Evolutionary conservation across 2,113 vertebrate genomes (phyloP).

Genomic region (Oryzias javanicus): DNA sequence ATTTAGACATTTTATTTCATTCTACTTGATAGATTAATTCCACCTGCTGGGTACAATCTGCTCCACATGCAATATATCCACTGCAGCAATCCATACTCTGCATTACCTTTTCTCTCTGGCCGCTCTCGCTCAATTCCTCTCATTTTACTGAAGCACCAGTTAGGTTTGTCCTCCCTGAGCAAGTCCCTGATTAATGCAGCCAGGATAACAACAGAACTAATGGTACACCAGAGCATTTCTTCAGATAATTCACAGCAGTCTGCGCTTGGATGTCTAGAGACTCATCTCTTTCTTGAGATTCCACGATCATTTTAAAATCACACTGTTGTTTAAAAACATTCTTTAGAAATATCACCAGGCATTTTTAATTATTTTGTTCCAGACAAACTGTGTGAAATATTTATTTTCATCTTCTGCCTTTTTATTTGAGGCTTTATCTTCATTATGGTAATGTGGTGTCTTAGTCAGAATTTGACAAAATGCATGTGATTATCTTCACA

Average conservation of each 20-base stretch:
- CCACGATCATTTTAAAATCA: constrained; percentile 38
- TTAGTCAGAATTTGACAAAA: background rate
- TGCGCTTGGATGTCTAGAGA: constrained; percentile 18
- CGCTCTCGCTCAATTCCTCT: background rate
- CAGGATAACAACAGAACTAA: constrained; percentile 23
- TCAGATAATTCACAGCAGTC: constrained; percentile 9
- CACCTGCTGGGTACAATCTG: constrained; percentile 41
- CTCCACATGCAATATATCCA: constrained; percentile 38
- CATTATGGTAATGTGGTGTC: background rate
- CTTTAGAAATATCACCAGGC: constrained; percentile 23
- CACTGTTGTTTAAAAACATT: constrained; percentile 45
- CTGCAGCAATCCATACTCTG: constrained; percentile 44
- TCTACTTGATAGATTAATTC: constrained; percentile 31
- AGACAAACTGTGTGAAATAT: constrained; percentile 4
- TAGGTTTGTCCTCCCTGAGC: constrained; percentile 28
- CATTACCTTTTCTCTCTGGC: constrained; percentile 8
- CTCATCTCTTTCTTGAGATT: constrained; percentile 42
- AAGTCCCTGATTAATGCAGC: constrained; percentile 35
- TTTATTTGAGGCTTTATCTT: background rate
- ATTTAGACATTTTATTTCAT: constrained; percentile 31
- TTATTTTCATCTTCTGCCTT: background rate
- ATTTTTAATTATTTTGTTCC: constrained; percentile 35
- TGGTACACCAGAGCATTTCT: constrained; percentile 21
- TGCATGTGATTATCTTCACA: too few species aligned
- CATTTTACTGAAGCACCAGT: constrained; percentile 29